Evolutionary conservation across 2,797 vertebrate genomes (phyloP), one percentile per base, ranked within the genome.

Genomic region (Gobionotothen gibberifrons): DNA sequence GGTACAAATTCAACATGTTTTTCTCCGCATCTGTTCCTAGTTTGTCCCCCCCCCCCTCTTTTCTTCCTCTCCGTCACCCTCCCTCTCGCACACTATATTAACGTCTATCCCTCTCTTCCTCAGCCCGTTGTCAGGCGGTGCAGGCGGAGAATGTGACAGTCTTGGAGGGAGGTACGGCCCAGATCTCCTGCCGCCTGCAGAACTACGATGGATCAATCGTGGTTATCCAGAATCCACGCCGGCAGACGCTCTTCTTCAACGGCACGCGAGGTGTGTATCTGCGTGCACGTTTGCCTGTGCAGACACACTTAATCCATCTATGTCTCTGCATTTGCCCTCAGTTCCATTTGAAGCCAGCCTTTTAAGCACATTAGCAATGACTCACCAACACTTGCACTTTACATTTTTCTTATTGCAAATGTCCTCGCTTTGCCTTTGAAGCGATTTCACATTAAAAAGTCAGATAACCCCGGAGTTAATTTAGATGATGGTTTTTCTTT

Each of bases 171-270:
- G 96, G 96, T 1, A 96, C 95, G 1, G 97, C 96, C 0, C 95
- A 98, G 87, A 98, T 98, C 91, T 97, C 95, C 81, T 98, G 97
- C 79, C 95, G 93, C 44, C 93, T 97, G 39, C 96, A 98, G 86
- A 97, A 97, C 86, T 98, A 98, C 0, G 97, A 98, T 36, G 96
- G 97, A 40, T 98, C 97, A 60, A 98, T 97, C 15, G 97, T 98
- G 83, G 96, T 98, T 83, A 97, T 98, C 90, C 97, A 98, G 94
- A 98, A 98, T 86, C 97, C 97, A 2, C 93, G 95, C 46, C 93
- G 97, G 26, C 97, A 98, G 89, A 98, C 96, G 0, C 96, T 98
- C 19, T 98, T 98, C 93, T 98, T 98, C 91, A 98, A 98, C 0
- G 97, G 97, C 77, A 97, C 96, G 0, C 91, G 97, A 75, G 97